A percentile compares a stretch with the other conserved stretches of the same genome.
phyloP scores from a whole-genome alignment of 2,797 vertebrate genomes.

The Dicrostonyx torquatus region DNA sequence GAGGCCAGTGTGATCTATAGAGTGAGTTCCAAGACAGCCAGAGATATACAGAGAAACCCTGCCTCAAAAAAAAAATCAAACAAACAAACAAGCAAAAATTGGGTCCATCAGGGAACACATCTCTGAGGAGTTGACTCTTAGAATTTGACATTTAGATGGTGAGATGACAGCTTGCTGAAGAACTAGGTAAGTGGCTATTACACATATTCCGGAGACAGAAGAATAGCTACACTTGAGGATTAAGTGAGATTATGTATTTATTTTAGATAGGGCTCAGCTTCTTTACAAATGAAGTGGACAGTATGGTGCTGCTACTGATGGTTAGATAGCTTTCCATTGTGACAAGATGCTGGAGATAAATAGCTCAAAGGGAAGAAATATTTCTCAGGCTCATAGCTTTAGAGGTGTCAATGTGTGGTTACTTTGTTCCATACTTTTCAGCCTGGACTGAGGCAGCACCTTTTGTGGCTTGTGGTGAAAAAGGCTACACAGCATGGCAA shows the following conservation, averaged over 20 bases:
- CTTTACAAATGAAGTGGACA: not conserved
- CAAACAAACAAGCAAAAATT: not conserved
- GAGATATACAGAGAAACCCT: too few relatives aligned
- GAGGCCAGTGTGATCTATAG: too few relatives aligned
- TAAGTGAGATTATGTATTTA: not conserved
- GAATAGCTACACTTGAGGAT: not conserved
- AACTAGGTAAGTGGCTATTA: not conserved
- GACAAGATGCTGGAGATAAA: not conserved
- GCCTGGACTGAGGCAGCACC: not conserved
- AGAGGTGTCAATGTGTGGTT: not conserved
- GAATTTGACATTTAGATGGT: not conserved
- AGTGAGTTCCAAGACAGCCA: too few relatives aligned
- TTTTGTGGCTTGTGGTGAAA: not conserved
- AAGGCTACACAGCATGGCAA: not conserved
- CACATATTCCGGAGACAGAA: not conserved
- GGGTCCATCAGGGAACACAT: too few relatives aligned
- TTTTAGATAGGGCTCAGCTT: not conserved
- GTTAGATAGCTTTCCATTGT: not conserved
- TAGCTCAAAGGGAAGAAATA: too few relatives aligned
- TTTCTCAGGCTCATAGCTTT: not conserved
- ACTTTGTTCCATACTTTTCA: not conserved
- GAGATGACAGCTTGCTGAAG: not conserved
- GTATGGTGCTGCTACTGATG: not conserved
- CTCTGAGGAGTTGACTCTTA: not conserved
- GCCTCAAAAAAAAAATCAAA: too few relatives aligned